Base-by-base conservation (phyloP, 2,888 invertebrate species). In the Dynastes hyllus region DNA sequence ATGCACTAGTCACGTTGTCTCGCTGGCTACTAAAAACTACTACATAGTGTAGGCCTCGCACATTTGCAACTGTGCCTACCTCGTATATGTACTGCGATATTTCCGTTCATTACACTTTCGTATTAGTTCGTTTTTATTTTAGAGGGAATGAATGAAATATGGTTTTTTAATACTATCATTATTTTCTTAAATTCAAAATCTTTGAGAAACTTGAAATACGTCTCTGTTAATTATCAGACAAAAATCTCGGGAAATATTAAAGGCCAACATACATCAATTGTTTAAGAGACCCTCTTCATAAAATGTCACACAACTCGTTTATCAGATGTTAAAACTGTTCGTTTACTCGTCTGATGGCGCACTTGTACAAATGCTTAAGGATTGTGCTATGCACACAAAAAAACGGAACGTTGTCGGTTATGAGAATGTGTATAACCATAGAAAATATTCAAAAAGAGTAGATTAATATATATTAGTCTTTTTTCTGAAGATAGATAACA, bases 241-340 rank as follows among this genome's bases (percentile, higher is more conserved):
- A 69, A 78, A 84, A 84, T 85, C 84, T 84, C 81, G 80, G 81
- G 81, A 83, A 84, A 83, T 84, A 85, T 84, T 80, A 85, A 86
- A 86, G 86, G 85, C 86, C 86, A 86, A 86, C 86, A 85, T 85
- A 86, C 83, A 86, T 87, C 87, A 86, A 86, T 87, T 85, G 85
- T 86, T 84, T 81, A 84, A 83, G 83, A 82, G 86, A 85, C 86
- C 86, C 85, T 87, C 85, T 87, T 86, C 85, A 87, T 88, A 87
- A 88, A 87, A 88, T 87, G 88, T 88, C 87, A 87, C 87, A 88
- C 87, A 88, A 86, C 84, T 84, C 81, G 81, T 82, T 87, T 88
- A 88, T 88, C 87, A 87, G 88, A 87, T 88, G 86, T 84, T 85
- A 84, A 84, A 83, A 82, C 78, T 66, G 51, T 77, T 76, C 67